Evolutionary conservation across 2,888 invertebrate genomes (phyloP), one percentile per base, ranked within the genome.

Genomic region (Barypeithes pellucidus): DNA sequence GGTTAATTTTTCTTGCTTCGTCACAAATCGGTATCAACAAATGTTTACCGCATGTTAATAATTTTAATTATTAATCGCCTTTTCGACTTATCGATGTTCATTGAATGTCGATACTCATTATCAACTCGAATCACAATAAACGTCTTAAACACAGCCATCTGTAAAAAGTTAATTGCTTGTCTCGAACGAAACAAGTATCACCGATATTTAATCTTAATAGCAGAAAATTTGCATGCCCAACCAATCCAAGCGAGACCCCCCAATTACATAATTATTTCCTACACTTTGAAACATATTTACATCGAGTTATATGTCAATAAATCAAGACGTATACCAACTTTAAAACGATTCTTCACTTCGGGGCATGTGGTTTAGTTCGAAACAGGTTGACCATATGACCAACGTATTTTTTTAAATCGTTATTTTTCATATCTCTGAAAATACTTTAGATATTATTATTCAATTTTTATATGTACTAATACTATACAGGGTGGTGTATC

Each of bases 281-380:
- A 52, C 52, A 52, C 52, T 52, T 52, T 29, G n/a, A 47, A 11
- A 52, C n/a, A 52, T 52, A 52, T 52, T 52, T 52, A 52, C 29
- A 52, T 52, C 52, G 52, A 52, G 52, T 52, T 52, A 52, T 29
- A 24, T 52, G 52, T 29, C 52, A 29, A 52, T 52, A 52, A 29
- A 52, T 52, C 52, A 52, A n/a, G 52, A n/a, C 14, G 4, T 14
- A 29, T 5, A 29, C 24, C 52, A 29, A 52, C 29, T 22, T 20
- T 14, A 29, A 52, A 52, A 52, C 29, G 52, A 5, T 14, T 52
- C 29, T 4, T 29, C 3, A n/a, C 52, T 14, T 14, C 7, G 7
- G 52, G 52, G 14, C 52, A 29, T 14, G 11, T 52, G 14, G 52
- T 29, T 52, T 7, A 29, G 24, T 14, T 52, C 14, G 8, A n/a